phyloP scores from a whole-genome alignment of 2,113 vertebrate genomes.

The Dascyllus trimaculatus region DNA sequence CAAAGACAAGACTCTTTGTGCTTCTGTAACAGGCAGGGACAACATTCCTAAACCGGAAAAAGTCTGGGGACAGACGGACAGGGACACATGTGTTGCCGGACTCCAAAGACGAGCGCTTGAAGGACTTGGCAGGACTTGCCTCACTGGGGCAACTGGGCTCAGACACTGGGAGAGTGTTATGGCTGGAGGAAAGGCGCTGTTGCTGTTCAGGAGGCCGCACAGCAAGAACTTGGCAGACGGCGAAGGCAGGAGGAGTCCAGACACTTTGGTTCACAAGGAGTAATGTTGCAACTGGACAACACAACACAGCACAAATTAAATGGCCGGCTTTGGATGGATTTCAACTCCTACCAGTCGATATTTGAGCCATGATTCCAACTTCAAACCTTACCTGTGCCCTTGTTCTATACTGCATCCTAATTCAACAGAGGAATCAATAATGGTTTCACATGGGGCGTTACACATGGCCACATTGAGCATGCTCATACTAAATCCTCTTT shows the following conservation, averaged over 20 bases:
- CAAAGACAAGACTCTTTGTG: slow-evolving; percentile 67
- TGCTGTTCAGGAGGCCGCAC: slow-evolving; percentile 41
- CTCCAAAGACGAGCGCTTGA: slow-evolving; percentile 57
- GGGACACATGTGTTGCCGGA: slow-evolving; percentile 64
- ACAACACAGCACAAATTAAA: background rate
- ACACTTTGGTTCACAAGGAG: slow-evolving; percentile 35
- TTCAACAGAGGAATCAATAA: no score
- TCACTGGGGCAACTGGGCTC: slow-evolving; percentile 65
- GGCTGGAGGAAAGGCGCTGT: slow-evolving; percentile 43
- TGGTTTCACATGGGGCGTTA: no score
- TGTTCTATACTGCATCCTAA: no score
- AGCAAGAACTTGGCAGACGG: slow-evolving; percentile 37
- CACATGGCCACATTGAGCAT: background rate
- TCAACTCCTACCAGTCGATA: slow-evolving; percentile 18
- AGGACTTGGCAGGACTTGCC: slow-evolving; percentile 67
- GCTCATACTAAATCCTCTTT: slow-evolving; percentile 7
- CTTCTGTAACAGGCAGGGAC: slow-evolving; percentile 62
- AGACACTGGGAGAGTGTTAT: slow-evolving; percentile 72
- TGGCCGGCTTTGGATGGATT: slow-evolving; percentile 5
- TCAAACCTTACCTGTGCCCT: background rate
- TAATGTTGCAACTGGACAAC: slow-evolving; percentile 29
- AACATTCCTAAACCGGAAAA: slow-evolving; percentile 71
- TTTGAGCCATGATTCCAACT: slow-evolving; percentile 13
- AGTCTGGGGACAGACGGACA: slow-evolving; percentile 70
- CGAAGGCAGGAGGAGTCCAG: slow-evolving; percentile 9